A percentile compares a stretch with the other conserved stretches of the same genome.
Evolutionary conservation across 2,797 vertebrate genomes (phyloP).

Genomic region (Catostomus latipinnis): DNA sequence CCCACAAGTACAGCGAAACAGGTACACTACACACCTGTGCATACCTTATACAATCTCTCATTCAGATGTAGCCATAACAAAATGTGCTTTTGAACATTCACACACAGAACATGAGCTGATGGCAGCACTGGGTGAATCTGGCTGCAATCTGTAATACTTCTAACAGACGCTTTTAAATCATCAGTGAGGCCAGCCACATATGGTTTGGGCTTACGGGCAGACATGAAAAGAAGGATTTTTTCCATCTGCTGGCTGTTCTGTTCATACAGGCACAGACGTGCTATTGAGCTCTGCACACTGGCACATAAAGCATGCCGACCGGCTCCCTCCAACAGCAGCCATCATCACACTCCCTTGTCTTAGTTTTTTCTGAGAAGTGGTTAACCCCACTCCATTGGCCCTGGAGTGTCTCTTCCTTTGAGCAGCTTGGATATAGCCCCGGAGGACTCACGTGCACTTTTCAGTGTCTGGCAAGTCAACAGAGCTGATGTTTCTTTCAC

Average conservation of each 20-base stretch:
- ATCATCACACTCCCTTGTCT: slow-evolving; percentile 42
- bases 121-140: slow-evolving; percentile 26
- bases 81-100: neutral
- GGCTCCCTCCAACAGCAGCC: slow-evolving; percentile 27
- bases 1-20: too few species aligned
- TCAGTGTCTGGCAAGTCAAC: neutral
- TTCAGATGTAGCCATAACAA: neutral
- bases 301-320: slow-evolving; percentile 40
- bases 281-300: slow-evolving; percentile 41
- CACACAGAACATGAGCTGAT: neutral
- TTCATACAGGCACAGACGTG: slow-evolving; percentile 45
- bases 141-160: slow-evolving; percentile 41
- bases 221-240: slow-evolving; percentile 52
- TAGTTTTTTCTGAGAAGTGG: slow-evolving; percentile 42
- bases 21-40: too few species aligned
- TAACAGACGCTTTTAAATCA: slow-evolving; percentile 51
- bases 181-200: slow-evolving; percentile 47
- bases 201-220: slow-evolving; percentile 57
- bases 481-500: neutral
- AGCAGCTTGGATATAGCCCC: slow-evolving; percentile 34
- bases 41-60: too few species aligned
- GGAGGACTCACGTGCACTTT: slow-evolving; percentile 32
- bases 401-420: slow-evolving; percentile 38
- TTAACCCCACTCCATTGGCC: slow-evolving; percentile 32
- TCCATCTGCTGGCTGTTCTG: slow-evolving; percentile 42